Evolutionary conservation across 2,888 invertebrate species (phyloP).

Genomic region (Platynereis dumerilii): DNA sequence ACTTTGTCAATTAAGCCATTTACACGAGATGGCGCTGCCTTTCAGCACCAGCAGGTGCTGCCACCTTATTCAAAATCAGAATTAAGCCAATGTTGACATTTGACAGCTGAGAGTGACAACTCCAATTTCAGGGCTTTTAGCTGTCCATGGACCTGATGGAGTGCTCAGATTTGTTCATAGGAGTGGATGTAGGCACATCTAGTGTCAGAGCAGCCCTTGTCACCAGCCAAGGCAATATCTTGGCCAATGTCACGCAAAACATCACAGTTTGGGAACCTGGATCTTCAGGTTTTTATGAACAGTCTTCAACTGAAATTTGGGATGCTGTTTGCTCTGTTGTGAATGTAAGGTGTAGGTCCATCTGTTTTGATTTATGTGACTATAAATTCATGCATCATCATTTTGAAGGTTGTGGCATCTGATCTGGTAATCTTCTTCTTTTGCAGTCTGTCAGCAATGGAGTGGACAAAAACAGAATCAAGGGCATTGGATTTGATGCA

Average conservation of each 20-base stretch:
- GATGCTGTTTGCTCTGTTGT: slow-evolving; percentile 75
- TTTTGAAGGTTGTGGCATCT: no score
- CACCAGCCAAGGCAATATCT: slow-evolving; percentile 67
- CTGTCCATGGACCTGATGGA: no score
- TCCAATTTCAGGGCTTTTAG: no score
- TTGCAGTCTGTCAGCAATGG: not conserved
- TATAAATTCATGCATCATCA: no score
- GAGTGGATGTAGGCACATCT: slow-evolving; percentile 92
- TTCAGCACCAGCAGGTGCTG: no score
- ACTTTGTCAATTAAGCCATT: no score
- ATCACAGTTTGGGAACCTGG: slow-evolving; percentile 81
- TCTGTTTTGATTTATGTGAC: no score
- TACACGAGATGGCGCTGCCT: no score
- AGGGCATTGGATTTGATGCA: slow-evolving; percentile 91
- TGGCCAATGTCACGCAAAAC: slow-evolving; percentile 68
- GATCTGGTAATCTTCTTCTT: slow-evolving; percentile 1
- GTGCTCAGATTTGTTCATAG: slow-evolving; percentile 44
- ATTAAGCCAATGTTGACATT: no score
- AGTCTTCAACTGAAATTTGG: slow-evolving; percentile 92
- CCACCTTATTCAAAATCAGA: no score
- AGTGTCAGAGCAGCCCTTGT: slow-evolving; percentile 84
- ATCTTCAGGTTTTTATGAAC: slow-evolving; percentile 79
- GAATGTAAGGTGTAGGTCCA: slow-evolving; percentile 70
- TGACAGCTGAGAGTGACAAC: no score
- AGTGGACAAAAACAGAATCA: slow-evolving; percentile 42